These are phyloP conservation scores for Syngnathoides biaculeatus DNA, from an alignment of 2,113 vertebrate genomes.

Conservation along the genomic window DNA sequence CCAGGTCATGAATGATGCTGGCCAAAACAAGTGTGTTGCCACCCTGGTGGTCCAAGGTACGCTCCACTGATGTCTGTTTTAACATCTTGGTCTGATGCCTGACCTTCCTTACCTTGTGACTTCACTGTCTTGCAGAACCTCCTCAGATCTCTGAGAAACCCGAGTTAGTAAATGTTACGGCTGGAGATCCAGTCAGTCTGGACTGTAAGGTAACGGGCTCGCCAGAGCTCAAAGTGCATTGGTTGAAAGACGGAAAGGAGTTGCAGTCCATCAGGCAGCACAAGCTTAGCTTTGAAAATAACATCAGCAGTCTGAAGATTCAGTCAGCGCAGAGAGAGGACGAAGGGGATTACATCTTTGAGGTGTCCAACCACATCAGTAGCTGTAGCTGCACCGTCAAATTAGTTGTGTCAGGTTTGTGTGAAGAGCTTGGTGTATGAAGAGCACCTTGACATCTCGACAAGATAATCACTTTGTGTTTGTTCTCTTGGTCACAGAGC, in stretches of 20 bases:
- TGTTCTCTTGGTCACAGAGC: conserved; percentile 79
- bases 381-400: conserved; percentile 84
- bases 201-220: conserved; percentile 91
- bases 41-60: conserved; percentile 91
- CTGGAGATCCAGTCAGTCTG: conserved; percentile 89
- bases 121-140: conserved; percentile 77
- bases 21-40: conserved; percentile 85
- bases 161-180: conserved; percentile 87
- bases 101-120: not conserved
- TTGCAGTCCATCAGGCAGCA: conserved; percentile 89
- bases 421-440: conserved; percentile 16
- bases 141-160: conserved; percentile 90
- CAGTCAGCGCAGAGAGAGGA: conserved; percentile 86
- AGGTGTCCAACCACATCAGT: conserved; percentile 92
- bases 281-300: conserved; percentile 88
- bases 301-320: conserved; percentile 87
- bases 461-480: conserved; percentile 11
- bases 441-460: not conserved
- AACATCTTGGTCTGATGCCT: not conserved
- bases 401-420: conserved; percentile 90
- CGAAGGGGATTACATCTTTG: conserved; percentile 88
- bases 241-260: conserved; percentile 89
- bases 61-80: conserved; percentile 37
- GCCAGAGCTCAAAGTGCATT: conserved; percentile 90
- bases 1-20: conserved; percentile 92